Percentiles rank a stretch among this genome's conserved stretches.
phyloP scores from a whole-genome alignment of 2,797 vertebrate species.

The Leptoclinus maculatus region DNA sequence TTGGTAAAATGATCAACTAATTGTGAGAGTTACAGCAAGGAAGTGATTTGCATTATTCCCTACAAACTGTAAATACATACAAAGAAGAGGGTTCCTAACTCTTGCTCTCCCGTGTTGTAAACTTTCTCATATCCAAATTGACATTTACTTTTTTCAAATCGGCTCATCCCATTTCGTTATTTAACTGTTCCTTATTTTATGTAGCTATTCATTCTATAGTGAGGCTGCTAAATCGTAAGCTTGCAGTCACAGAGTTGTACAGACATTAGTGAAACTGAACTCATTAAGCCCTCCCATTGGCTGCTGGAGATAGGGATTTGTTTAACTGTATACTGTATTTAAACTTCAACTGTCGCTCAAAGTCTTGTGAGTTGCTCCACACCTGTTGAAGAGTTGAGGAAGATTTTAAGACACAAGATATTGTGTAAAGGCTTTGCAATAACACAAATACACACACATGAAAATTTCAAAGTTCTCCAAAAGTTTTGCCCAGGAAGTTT shows the following conservation, averaged over 20 bases:
- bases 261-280: constrained; percentile 34
- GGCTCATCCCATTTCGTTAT: constrained; percentile 29
- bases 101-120: constrained; percentile 56
- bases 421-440: constrained; percentile 63
- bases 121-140: constrained; percentile 42
- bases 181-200: constrained; percentile 44
- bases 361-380: constrained; percentile 45
- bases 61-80: constrained; percentile 70
- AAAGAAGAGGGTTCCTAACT: constrained; percentile 37
- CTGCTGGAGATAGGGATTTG: constrained; percentile 40
- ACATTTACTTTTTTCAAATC: constrained; percentile 47
- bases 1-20: constrained; percentile 18
- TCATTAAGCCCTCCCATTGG: constrained; percentile 23
- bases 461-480: constrained; percentile 21
- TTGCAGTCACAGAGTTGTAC: constrained; percentile 50
- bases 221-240: constrained; percentile 31
- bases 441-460: constrained; percentile 6
- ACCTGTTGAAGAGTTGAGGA: constrained; percentile 14
- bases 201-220: constrained; percentile 56
- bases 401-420: constrained; percentile 38
- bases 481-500: constrained; percentile 15
- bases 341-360: constrained; percentile 50
- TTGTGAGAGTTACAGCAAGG: constrained; percentile 13
- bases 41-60: constrained; percentile 52
- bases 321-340: constrained; percentile 43